Percentiles rank a stretch among this genome's conserved stretches.
Evolutionary conservation across 2,888 invertebrate genomes (phyloP).

Genomic region (Congeria kusceri): DNA sequence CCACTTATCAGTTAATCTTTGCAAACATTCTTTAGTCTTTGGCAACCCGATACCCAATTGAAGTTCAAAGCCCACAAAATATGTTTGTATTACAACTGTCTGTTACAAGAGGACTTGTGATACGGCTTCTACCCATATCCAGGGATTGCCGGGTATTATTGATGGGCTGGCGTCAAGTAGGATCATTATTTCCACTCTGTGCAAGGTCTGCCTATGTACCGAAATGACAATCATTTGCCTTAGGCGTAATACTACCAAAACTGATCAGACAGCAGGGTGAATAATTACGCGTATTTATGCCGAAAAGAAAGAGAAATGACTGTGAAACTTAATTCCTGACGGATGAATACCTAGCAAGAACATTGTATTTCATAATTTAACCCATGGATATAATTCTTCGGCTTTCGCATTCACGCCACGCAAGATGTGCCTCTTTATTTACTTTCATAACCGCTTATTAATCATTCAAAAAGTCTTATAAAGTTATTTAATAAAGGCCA

Average conservation of each 20-base stretch:
- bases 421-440: no score
- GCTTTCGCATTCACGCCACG: no score
- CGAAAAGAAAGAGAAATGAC: conserved; percentile 7
- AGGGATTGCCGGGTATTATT: conserved; percentile 17
- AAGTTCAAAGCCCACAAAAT: conserved; percentile 41
- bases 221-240: conserved; percentile 19
- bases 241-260: conserved; percentile 15
- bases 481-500: no score
- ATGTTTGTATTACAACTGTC: neutral
- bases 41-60: conserved; percentile 33
- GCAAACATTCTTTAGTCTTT: conserved; percentile 14
- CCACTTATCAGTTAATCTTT: conserved; percentile 35
- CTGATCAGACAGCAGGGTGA: conserved; percentile 17
- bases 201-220: conserved; percentile 3
- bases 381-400: no score
- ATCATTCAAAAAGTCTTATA: no score
- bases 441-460: no score
- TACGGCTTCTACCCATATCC: no score
- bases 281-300: conserved; percentile 37
- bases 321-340: conserved; percentile 6
- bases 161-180: conserved; percentile 30
- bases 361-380: no score
- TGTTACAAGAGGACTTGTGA: no score
- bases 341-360: no score
- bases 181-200: conserved; percentile 24